Percentiles rank a stretch among this genome's conserved stretches.
phyloP scores from a whole-genome alignment of 2,888 invertebrate species.

The Ferrisia virgata region DNA sequence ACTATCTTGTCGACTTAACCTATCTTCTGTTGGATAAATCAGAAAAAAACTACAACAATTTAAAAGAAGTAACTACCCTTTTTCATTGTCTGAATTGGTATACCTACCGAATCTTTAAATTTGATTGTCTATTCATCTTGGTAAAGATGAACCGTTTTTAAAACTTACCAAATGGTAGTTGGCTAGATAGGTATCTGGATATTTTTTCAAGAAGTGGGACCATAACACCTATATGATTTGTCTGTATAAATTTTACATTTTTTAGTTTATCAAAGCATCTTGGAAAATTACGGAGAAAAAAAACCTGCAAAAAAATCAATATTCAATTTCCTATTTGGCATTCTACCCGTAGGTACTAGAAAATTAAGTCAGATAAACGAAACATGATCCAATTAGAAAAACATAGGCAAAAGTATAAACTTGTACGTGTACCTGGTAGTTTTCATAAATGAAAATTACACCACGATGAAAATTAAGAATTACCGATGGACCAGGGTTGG shows the following conservation, averaged over 20 bases:
- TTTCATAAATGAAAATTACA: background rate
- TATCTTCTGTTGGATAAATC: background rate
- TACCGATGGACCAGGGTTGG: background rate
- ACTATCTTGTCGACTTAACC: background rate
- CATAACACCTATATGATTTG: no score
- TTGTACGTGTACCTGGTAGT: background rate
- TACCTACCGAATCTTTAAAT: background rate
- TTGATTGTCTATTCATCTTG: no score
- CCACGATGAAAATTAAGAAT: conserved; percentile 2
- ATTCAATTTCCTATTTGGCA: background rate
- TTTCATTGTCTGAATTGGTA: background rate
- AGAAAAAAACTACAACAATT: background rate
- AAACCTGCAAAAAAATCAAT: background rate
- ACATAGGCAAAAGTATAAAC: background rate
- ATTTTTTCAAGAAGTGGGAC: no score
- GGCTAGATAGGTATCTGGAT: no score
- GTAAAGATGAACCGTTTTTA: no score
- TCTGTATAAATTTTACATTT: no score
- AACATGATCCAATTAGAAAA: background rate
- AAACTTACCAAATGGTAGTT: no score
- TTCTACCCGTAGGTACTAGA: background rate
- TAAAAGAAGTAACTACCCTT: background rate
- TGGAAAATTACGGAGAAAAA: background rate
- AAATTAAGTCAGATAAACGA: background rate
- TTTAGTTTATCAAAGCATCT: no score